Base-by-base conservation (phyloP, 1,140 invertebrate genomes). In the Heliothis subflexa region DNA sequence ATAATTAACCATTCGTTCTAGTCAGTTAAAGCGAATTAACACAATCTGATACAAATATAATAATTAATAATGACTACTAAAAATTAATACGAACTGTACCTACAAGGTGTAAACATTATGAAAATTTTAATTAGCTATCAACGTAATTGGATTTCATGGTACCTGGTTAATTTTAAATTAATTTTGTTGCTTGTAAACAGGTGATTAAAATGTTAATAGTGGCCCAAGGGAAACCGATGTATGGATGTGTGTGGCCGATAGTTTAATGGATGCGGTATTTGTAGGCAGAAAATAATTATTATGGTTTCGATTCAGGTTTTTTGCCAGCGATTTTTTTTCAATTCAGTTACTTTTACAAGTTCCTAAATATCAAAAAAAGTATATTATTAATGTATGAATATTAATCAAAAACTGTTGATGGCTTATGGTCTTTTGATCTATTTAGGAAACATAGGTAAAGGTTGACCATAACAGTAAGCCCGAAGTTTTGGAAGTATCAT, bases 201-300 rank as follows among this genome's bases (percentile, higher is more conserved):
- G 75, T 77, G 76, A 82, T 84, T 82, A 82, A 82, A 81, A 84
- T 84, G 83, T 82, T 79, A 82, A 81, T 82, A 71, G 76, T 80
- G 80, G 76, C 62, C 55, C 57, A 77, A 72, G 49, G 71, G 74
- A 82, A 64, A 78, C 50, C 70, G 40, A 79, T 79, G 12, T 55
- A 12, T 1, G 14, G 33, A 28, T 50, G 74, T 49, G 47, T 40
- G 21, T 14, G 54, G 54, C 28, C 33, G 14, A 55, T 18, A 57
- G 52, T 62, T 70, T 16, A 72, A 40, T 72, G 74, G 81, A 80
- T 79, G 74, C 18, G 81, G 73, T 72, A 77, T 74, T 25, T 13
- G 28, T 33, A 18, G 21, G 50, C 33, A 4, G 33, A 33, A 33
- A 33, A 40, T n/a, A n/a, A n/a, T n/a, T n/a, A n/a, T n/a, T n/a